Percentiles rank a stretch among this genome's conserved stretches.
Evolutionary conservation across 2,888 invertebrate genomes (phyloP).

Genomic region (Pheosia tremula): DNA sequence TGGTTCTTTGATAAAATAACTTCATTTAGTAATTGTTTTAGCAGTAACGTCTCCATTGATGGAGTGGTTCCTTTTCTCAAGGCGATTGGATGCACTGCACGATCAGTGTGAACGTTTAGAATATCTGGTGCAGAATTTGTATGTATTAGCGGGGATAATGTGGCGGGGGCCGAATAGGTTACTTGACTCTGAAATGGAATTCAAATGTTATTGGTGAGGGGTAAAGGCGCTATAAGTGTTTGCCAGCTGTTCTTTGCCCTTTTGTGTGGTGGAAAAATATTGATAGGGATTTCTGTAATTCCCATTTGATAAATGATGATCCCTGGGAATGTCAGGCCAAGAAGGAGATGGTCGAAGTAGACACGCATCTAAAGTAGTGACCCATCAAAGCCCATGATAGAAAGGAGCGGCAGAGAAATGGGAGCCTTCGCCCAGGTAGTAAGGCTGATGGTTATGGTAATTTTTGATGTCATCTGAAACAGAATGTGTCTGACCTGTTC

Average conservation of each 20-base stretch:
- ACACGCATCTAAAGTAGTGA: too few species aligned
- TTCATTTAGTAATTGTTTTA: neutral
- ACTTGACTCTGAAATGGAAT: neutral
- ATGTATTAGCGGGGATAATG: neutral
- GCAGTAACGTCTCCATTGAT: neutral
- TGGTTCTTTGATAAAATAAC: neutral
- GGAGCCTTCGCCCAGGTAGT: too few species aligned
- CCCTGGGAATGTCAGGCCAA: too few species aligned
- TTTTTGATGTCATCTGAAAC: neutral
- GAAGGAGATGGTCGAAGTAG: too few species aligned
- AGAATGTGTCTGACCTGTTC: conserved; percentile 28
- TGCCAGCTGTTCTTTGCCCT: too few species aligned
- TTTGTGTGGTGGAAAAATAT: too few species aligned
- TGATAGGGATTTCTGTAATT: too few species aligned
- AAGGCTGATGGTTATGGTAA: neutral
- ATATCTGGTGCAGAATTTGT: neutral
- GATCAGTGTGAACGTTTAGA: neutral
- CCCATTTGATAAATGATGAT: too few species aligned
- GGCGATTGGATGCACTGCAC: neutral
- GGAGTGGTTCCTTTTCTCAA: neutral
- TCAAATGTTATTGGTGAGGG: neutral
- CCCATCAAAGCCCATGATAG: too few species aligned
- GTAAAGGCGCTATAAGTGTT: too few species aligned
- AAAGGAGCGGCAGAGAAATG: too few species aligned
- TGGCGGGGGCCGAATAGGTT: neutral